These are phyloP conservation scores for Rhagologus leucostigma DNA, from an alignment of 2,113 vertebrate species.

Conservation along the genomic window DNA sequence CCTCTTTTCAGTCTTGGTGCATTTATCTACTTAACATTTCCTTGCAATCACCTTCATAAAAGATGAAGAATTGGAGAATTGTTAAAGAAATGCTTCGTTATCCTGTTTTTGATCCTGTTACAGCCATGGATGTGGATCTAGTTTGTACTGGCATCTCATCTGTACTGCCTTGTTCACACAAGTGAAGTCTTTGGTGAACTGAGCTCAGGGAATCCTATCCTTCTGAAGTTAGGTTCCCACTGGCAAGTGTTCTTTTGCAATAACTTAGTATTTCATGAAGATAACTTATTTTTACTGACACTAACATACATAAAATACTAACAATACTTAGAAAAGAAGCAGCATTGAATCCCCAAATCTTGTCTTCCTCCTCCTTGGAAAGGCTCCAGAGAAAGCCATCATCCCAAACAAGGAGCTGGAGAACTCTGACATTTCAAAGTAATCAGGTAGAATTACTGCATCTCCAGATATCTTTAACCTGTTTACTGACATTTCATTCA, in stretches of 20 bases:
- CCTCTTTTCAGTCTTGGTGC: neutral
- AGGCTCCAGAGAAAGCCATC: neutral
- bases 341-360: neutral
- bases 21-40: neutral
- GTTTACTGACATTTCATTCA: neutral
- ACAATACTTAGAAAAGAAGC: neutral
- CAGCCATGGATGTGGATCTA: rapidly evolving
- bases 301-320: neutral
- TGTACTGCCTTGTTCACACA: neutral
- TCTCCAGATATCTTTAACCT: neutral
- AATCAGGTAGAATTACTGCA: neutral
- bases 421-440: neutral
- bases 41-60: neutral
- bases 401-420: neutral
- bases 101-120: neutral
- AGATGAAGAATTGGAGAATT: neutral
- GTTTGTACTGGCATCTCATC: neutral
- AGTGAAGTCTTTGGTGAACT: neutral
- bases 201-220: neutral
- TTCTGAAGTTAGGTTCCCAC: neutral
- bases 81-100: neutral
- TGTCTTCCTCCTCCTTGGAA: neutral
- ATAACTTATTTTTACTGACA: neutral
- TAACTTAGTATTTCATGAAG: neutral
- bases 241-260: neutral